Conservation (phyloP, 2,797 vertebrate species). For the Acrossocheilus wenchowensis region DNA sequence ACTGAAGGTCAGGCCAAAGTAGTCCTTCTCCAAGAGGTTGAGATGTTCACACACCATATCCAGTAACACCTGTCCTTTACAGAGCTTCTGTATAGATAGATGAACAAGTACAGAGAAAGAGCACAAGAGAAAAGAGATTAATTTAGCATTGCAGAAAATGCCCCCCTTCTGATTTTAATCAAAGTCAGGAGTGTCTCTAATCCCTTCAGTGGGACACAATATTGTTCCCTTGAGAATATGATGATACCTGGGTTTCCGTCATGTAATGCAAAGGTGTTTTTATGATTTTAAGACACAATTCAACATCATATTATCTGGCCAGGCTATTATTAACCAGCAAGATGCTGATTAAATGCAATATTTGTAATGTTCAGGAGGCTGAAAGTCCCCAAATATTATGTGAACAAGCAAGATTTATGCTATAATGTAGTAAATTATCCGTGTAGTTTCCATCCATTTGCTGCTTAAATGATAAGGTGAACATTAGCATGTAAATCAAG, state of each 20-base stretch:
- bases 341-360: no score
- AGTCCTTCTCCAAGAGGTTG: conserved; percentile 97
- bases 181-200: background rate
- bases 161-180: background rate
- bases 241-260: background rate
- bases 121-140: background rate
- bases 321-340: background rate
- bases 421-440: background rate
- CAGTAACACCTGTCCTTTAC: conserved; percentile 91
- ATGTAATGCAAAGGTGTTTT: background rate
- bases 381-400: background rate
- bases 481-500: background rate
- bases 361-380: background rate
- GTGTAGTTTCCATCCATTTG: background rate
- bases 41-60: conserved; percentile 96
- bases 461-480: background rate
- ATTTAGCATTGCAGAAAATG: background rate
- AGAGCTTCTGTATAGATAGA: conserved; percentile 84
- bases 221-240: conserved; percentile 2
- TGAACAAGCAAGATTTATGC: background rate
- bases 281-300: background rate
- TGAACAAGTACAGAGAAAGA: conserved; percentile 32
- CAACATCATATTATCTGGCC: background rate
- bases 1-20: conserved; percentile 93
- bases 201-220: background rate